These are phyloP conservation scores for Hapalemur alaotrensis DNA, from an alignment of 2,797 vertebrate species.

Conservation along the genomic window DNA sequence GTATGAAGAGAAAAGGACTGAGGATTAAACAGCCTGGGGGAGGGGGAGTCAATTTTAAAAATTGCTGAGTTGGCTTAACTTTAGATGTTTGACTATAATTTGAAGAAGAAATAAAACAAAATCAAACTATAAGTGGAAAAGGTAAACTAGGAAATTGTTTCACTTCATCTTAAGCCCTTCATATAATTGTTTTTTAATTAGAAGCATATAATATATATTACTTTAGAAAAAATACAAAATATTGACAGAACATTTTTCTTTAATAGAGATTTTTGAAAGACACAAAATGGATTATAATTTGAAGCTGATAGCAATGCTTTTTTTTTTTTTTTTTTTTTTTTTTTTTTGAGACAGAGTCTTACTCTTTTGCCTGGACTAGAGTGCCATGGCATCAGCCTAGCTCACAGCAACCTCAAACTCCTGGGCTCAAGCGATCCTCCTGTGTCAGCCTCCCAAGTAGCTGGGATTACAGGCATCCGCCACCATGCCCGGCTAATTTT, in stretches of 20 bases:
- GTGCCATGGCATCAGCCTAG: too few species aligned
- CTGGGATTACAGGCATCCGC: too few species aligned
- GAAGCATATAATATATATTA: background rate
- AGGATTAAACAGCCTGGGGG: background rate
- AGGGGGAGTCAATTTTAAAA: background rate
- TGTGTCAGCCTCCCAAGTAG: too few species aligned
- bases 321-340: too few species aligned
- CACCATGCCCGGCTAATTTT: too few species aligned
- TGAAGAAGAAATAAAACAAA: background rate
- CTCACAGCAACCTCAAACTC: too few species aligned
- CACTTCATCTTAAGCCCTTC: background rate
- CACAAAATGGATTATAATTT: background rate
- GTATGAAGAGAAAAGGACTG: background rate
- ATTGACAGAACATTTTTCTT: background rate
- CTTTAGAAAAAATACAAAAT: background rate
- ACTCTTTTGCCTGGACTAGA: too few species aligned
- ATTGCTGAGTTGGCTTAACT: background rate
- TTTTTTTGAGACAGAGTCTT: too few species aligned
- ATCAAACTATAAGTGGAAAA: background rate
- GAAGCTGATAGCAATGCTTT: background rate
- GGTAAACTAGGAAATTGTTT: background rate
- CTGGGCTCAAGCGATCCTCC: too few species aligned
- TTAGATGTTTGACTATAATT: background rate
- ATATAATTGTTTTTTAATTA: background rate
- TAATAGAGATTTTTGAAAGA: background rate